A percentile compares a stretch with the other conserved stretches of the same genome.
Conservation (phyloP, 2,888 invertebrate genomes). For the Noctua pronuba region DNA sequence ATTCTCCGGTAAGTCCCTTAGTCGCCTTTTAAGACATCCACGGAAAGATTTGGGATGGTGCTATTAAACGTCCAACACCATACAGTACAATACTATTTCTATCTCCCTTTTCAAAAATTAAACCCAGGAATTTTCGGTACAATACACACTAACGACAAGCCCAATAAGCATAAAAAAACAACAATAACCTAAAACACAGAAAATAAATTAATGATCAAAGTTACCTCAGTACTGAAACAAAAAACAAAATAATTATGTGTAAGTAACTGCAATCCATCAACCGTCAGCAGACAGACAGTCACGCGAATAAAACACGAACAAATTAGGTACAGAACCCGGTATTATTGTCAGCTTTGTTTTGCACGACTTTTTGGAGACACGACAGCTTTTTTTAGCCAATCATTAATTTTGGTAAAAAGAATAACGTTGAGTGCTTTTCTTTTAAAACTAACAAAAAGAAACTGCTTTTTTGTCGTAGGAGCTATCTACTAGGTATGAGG, state of each 20-base stretch:
- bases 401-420: conserved; percentile 23
- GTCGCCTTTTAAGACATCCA: too few relatives aligned
- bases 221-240: conserved; percentile 35
- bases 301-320: conserved; percentile 65
- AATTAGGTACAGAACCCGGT: conserved; percentile 55
- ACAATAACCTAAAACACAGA: conserved; percentile 7
- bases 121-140: neutral
- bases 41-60: too few relatives aligned
- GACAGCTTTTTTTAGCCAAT: conserved; percentile 19
- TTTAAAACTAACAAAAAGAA: neutral
- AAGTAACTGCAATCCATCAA: conserved; percentile 63
- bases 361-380: conserved; percentile 24
- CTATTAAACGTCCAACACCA: too few relatives aligned
- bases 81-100: too few relatives aligned
- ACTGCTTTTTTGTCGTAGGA: neutral
- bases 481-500: neutral
- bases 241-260: conserved; percentile 56
- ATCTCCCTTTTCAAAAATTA: neutral
- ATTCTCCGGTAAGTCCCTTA: too few relatives aligned
- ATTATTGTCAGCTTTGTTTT: conserved; percentile 37
- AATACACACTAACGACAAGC: neutral
- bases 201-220: conserved; percentile 34
- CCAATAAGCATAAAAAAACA: neutral
- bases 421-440: neutral
- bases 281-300: conserved; percentile 55